Evolutionary conservation across 2,888 invertebrate species (phyloP).

Genomic region (Scaeva pyrastri): DNA sequence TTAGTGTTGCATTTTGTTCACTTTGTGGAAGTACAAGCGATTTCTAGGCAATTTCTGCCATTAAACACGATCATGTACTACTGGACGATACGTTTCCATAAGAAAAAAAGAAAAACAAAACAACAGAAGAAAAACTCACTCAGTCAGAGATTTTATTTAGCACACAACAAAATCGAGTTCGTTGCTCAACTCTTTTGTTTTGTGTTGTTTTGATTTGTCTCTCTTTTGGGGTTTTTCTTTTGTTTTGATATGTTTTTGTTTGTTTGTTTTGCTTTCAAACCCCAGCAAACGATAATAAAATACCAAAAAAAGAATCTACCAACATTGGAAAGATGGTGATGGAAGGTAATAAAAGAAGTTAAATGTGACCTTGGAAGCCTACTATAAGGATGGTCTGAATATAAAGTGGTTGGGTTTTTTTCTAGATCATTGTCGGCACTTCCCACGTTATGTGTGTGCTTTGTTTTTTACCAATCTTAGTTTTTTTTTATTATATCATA

Average conservation of each 20-base stretch:
- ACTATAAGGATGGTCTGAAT: conserved; percentile 8
- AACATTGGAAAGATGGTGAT: conserved; percentile 18
- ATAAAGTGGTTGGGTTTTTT: conserved; percentile 1
- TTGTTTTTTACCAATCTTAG: background rate
- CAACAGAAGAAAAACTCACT: background rate
- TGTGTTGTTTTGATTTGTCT: conserved; percentile 30
- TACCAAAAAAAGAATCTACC: conserved; percentile 7
- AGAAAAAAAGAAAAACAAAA: conserved; percentile 16
- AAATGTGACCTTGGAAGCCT: conserved; percentile 47
- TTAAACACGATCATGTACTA: conserved; percentile 10
- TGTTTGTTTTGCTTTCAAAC: background rate
- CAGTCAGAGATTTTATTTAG: conserved; percentile 3
- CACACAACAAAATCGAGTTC: conserved; percentile 51
- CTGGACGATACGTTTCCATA: conserved; percentile 16
- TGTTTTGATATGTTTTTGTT: conserved; percentile 26
- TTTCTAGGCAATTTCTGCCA: conserved; percentile 60
- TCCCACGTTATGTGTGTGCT: conserved; percentile 19
- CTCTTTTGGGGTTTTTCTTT: conserved; percentile 23
- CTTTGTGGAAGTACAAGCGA: conserved; percentile 36
- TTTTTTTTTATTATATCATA: conserved; percentile 24
- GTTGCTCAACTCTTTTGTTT: conserved; percentile 74
- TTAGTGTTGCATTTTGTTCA: conserved; percentile 12
- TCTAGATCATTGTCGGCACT: conserved; percentile 14
- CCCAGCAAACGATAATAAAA: conserved; percentile 12
- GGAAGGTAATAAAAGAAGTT: conserved; percentile 35